A percentile compares a stretch with the other conserved stretches of the same genome.
phyloP scores from a whole-genome alignment of 2,797 vertebrate species.

The Rhinoraja longicauda region DNA sequence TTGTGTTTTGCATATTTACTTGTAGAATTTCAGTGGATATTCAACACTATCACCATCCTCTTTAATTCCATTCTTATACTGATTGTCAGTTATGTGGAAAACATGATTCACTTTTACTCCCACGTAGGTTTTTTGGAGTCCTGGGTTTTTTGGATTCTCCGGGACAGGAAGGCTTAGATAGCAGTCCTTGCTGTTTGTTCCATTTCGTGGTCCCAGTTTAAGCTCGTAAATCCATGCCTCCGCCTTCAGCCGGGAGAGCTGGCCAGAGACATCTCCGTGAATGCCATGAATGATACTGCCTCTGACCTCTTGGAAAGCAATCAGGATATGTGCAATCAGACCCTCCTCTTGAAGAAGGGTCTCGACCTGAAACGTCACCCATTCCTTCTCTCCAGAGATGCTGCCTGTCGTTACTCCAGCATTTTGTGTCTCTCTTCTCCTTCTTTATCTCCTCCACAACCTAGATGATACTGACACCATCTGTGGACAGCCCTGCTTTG shows the following conservation, averaged over 20 bases:
- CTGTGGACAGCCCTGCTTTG: no score
- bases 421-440: no score
- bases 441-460: background rate
- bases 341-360: background rate
- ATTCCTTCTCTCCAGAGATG: no score
- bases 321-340: background rate
- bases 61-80: background rate
- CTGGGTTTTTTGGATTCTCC: background rate
- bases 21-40: no score
- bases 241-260: background rate
- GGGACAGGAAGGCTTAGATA: background rate
- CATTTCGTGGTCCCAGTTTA: background rate
- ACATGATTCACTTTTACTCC: slow-evolving; percentile 9
- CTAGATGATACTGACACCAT: no score
- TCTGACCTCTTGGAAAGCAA: slow-evolving; percentile 22
- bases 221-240: background rate
- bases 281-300: background rate
- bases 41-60: background rate
- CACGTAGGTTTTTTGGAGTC: background rate
- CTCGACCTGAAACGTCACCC: no score
- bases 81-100: background rate
- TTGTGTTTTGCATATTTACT: background rate
- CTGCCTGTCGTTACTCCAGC: no score
- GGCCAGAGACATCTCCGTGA: slow-evolving; percentile 3
- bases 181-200: background rate